These are phyloP conservation scores for Heliconius hermathena DNA, from an alignment of 1,140 invertebrate genomes.

Conservation along the genomic window DNA sequence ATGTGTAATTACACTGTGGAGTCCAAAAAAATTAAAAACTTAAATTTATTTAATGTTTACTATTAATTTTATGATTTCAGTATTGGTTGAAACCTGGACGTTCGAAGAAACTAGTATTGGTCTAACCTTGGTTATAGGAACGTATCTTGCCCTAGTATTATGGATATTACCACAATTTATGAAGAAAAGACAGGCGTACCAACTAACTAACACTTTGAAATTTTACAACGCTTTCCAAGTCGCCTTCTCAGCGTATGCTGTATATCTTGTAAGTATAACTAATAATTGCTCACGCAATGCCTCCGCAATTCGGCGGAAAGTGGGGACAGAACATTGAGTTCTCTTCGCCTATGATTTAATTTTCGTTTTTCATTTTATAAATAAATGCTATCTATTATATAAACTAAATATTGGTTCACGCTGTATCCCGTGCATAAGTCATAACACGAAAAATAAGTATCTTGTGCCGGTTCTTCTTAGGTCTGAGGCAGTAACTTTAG, in stretches of 20 bases:
- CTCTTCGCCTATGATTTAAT: no score
- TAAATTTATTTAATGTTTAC: neutral
- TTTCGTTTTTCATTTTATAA: no score
- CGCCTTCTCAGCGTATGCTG: conserved; percentile 84
- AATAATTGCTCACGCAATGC: conserved; percentile 34
- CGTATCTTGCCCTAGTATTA: conserved; percentile 85
- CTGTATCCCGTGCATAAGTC: no score
- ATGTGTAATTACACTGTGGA: neutral
- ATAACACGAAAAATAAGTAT: no score
- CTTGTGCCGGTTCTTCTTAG: no score
- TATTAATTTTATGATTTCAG: conserved; percentile 44
- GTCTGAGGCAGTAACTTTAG: no score
- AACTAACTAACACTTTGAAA: conserved; percentile 84
- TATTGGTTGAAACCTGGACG: conserved; percentile 52
- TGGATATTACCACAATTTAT: conserved; percentile 86
- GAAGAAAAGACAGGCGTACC: conserved; percentile 85
- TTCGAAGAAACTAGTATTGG: conserved; percentile 51
- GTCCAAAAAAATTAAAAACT: no score
- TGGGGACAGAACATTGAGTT: no score
- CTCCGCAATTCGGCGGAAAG: no score
- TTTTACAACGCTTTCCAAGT: conserved; percentile 88
- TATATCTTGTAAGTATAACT: conserved; percentile 62
- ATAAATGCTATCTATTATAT: no score
- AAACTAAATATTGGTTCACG: no score
- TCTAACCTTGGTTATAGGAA: conserved; percentile 72